These are phyloP conservation scores for Epizoanthus fatuus DNA, from an alignment of 92 coral and sea anemone genomes.

Conservation along the genomic window DNA sequence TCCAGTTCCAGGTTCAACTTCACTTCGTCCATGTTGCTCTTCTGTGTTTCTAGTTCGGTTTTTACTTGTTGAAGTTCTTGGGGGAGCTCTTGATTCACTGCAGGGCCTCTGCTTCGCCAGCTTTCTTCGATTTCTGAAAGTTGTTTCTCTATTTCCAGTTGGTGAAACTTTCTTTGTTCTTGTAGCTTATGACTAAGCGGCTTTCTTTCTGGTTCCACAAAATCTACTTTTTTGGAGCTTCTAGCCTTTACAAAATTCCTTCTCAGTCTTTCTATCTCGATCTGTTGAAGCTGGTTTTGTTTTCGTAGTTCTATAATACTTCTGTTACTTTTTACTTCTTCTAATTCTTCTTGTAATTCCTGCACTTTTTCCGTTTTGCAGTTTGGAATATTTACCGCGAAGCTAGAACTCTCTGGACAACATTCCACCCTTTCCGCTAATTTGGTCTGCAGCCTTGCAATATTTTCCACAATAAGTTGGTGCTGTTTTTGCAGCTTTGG, in stretches of 20 bases:
- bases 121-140: slow-evolving; percentile 15
- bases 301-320: neutral
- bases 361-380: neutral
- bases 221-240: slow-evolving; percentile 31
- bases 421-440: too few relatives aligned
- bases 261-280: slow-evolving; percentile 60
- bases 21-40: neutral
- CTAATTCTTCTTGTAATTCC: slow-evolving; percentile 2
- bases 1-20: slow-evolving; percentile 65
- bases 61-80: slow-evolving; percentile 5
- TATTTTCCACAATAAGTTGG: slow-evolving; percentile 34
- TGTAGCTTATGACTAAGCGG: neutral
- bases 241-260: slow-evolving; percentile 33
- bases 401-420: too few relatives aligned
- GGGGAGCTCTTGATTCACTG: neutral
- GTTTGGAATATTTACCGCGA: neutral
- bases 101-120: neutral
- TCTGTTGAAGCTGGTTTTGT: slow-evolving; percentile 2
- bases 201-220: neutral
- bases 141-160: slow-evolving; percentile 3
- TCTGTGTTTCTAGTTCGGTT: neutral
- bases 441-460: slow-evolving; percentile 2
- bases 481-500: slow-evolving; percentile 52
- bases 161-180: slow-evolving; percentile 5
- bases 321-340: neutral